Base-by-base conservation (phyloP, 2,797 vertebrate species). In the Peromyscus eremicus region DNA sequence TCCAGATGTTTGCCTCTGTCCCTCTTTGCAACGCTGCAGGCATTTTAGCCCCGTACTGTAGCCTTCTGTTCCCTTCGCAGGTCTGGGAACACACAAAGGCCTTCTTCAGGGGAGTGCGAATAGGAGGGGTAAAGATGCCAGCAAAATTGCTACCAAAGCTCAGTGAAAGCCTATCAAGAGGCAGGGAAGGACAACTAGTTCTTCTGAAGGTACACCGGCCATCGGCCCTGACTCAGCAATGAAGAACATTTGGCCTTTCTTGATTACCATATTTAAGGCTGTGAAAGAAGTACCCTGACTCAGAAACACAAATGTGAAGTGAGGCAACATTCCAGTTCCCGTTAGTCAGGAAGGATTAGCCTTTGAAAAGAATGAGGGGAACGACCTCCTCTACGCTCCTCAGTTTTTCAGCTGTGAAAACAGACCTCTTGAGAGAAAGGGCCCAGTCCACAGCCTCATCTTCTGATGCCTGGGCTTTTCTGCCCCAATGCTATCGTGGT, bases 331-430 rank as follows among this genome's bases (percentile, higher is more conserved):
- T 40, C 27, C 21, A n/a, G n/a, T n/a, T n/a, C n/a, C n/a, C 40
- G 17, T 46, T 92, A 37, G 49, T 80, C 70, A 87, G 71, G 21
- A 94, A 70, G 43, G 21, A 7, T 13, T 52, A 64, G 29, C 19
- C 27, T 94, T 60, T n/a, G 66, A 62, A 43, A 73, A 92, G 71
- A 88, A 95, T 49, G 49, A 37, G n/a, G 46, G 52, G 76, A 80
- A 46, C 34, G 43, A 43, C 11, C 29, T 4, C 32, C 52, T 60
- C 40, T 62, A 43, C 32, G 62, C 2, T 76, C 40, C 10, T 91
- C 34, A 57, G 6, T 25, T 80, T 94, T 91, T 64, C 5, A 43
- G 37, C 1, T 86, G 46, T 77, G 73, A 92, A 94, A 87, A 68
- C 32, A 92, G 46, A 87, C 64, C 80, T 27, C 6, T 80, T 11